These are phyloP conservation scores for Phalacrocorax brasilianus DNA, from an alignment of 2,113 vertebrate species.

Conservation along the genomic window DNA sequence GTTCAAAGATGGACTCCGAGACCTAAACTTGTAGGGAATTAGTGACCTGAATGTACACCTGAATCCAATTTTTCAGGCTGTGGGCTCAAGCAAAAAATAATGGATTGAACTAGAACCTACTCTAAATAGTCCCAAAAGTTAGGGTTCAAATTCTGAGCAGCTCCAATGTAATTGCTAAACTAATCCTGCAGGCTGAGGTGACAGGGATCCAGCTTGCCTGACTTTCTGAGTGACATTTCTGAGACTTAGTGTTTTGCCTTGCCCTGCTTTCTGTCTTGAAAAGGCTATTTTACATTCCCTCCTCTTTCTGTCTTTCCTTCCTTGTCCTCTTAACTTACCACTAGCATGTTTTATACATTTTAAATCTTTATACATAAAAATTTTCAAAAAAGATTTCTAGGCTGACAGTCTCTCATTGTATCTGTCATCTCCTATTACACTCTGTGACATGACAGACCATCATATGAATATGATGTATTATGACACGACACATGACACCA, in stretches of 20 bases:
- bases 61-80: neutral
- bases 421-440: constrained; percentile 59
- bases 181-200: neutral
- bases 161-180: neutral
- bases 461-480: constrained; percentile 29
- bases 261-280: neutral
- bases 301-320: neutral
- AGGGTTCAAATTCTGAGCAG: neutral
- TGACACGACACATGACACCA: constrained; percentile 70
- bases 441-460: constrained; percentile 45
- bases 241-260: neutral
- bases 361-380: neutral
- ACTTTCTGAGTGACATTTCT: neutral
- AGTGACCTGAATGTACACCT: neutral
- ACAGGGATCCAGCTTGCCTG: neutral
- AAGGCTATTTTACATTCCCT: neutral
- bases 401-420: constrained; percentile 35
- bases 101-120: neutral
- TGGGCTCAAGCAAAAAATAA: neutral
- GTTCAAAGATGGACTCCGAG: neutral
- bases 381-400: neutral
- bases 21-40: neutral
- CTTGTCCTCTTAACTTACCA: neutral
- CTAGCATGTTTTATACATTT: neutral
- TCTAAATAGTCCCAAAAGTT: neutral